A percentile compares a stretch with the other conserved stretches of the same genome.
Conservation (phyloP, 2,888 invertebrate genomes). For the Troides helena region DNA sequence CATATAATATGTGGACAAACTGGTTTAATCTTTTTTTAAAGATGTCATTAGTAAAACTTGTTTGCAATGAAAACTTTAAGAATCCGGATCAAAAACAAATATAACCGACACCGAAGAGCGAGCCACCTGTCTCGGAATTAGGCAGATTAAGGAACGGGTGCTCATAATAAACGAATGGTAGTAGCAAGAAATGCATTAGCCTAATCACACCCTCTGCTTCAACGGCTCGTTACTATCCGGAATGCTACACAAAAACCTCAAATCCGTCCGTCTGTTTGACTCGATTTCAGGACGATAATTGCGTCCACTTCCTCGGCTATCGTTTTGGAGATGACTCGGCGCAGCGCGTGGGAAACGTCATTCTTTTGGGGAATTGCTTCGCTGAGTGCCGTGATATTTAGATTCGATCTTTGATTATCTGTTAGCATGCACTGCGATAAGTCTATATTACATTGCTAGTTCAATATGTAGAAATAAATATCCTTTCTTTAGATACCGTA, state of each 20-base stretch:
- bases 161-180: conserved; percentile 63
- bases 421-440: background rate
- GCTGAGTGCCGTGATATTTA: conserved; percentile 31
- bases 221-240: conserved; percentile 56
- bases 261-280: conserved; percentile 56
- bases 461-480: no score
- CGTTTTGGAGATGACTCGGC: conserved; percentile 65
- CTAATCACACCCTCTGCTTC: conserved; percentile 50
- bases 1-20: no score
- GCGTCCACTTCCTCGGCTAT: conserved; percentile 69
- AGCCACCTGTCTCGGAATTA: conserved; percentile 31
- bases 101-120: no score
- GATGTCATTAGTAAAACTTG: no score
- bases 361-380: conserved; percentile 48
- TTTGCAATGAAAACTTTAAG: no score
- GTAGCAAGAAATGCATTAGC: conserved; percentile 63
- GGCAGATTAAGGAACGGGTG: conserved; percentile 33
- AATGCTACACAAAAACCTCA: conserved; percentile 35
- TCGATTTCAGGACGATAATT: conserved; percentile 69
- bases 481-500: no score
- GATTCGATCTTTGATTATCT: conserved; percentile 32
- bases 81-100: no score
- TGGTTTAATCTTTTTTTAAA: no score
- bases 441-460: no score
- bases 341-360: conserved; percentile 69